phyloP scores from a whole-genome alignment of 2,797 vertebrate genomes.

The Peromyscus attwateri region DNA sequence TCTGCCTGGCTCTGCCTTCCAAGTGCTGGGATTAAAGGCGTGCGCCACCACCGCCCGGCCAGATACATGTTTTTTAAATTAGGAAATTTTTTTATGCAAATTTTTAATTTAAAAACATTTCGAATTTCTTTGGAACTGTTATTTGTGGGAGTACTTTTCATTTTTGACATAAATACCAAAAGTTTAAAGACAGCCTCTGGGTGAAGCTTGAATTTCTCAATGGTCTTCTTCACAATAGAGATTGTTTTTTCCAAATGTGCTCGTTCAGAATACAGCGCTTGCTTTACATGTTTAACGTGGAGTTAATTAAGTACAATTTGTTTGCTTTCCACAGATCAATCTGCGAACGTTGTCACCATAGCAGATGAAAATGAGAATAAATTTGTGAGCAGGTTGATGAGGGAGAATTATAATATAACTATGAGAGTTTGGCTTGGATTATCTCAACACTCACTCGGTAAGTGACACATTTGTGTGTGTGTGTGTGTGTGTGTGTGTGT shows the following conservation, averaged over 20 bases:
- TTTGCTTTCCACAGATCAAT: conserved; percentile 88
- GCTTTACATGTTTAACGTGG: background rate
- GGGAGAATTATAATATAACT: conserved; percentile 92
- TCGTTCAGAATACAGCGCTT: conserved; percentile 48
- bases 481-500: background rate
- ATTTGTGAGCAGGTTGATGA: conserved; percentile 92
- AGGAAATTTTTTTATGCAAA: background rate
- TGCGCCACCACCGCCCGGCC: background rate
- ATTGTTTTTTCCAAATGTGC: background rate
- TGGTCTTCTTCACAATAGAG: conserved; percentile 36
- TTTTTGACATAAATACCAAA: background rate
- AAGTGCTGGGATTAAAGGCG: no score
- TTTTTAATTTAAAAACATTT: conserved; percentile 51
- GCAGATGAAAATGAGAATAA: conserved; percentile 93
- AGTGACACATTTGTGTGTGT: conserved; percentile 55
- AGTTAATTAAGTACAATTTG: conserved; percentile 67
- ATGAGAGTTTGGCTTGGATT: conserved; percentile 94
- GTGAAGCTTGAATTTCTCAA: conserved; percentile 53
- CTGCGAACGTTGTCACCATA: conserved; percentile 92
- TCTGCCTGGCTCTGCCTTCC: no score
- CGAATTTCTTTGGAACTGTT: background rate
- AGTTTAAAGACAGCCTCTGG: conserved; percentile 40
- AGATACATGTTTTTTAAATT: conserved; percentile 24
- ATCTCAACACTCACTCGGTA: conserved; percentile 87
- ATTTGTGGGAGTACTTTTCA: background rate